Percentiles rank a stretch among this genome's conserved stretches.
phyloP scores from a whole-genome alignment of 2,888 invertebrate species.

The Brachynemurus nebulosus region DNA sequence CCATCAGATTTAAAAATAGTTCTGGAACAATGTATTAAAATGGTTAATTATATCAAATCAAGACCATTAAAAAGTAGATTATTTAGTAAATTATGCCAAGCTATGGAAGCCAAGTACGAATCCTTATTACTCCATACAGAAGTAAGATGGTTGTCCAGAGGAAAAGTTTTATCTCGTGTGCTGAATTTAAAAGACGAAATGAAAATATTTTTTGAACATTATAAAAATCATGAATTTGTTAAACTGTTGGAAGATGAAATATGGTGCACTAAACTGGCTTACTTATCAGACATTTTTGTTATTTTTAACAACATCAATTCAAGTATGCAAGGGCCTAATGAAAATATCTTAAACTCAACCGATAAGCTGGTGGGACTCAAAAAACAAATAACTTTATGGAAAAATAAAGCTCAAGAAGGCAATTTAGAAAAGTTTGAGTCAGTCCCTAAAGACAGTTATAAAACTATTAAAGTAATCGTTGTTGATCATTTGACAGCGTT shows the following conservation, averaged over 20 bases:
- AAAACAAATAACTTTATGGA: conserved; percentile 16
- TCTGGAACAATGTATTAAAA: conserved; percentile 18
- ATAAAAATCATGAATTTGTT: conserved; percentile 15
- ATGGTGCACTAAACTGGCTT: conserved; percentile 5
- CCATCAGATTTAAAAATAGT: conserved; percentile 18
- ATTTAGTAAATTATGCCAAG: conserved; percentile 17
- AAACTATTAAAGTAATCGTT: conserved; percentile 14
- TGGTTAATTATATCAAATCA: conserved; percentile 20
- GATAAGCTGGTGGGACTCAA: conserved; percentile 14
- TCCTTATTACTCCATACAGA: conserved; percentile 19
- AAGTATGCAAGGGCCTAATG: conserved; percentile 13
- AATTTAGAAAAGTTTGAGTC: conserved; percentile 14
- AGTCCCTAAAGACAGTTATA: conserved; percentile 13
- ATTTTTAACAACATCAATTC: conserved; percentile 15
- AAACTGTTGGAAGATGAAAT: conserved; percentile 14
- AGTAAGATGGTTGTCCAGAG: conserved; percentile 19
- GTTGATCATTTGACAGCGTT: conserved; percentile 12
- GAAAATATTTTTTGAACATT: conserved; percentile 14
- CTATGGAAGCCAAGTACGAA: conserved; percentile 19
- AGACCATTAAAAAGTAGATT: conserved; percentile 18
- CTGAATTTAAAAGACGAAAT: conserved; percentile 13
- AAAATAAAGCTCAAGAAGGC: conserved; percentile 13
- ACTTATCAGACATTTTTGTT: conserved; percentile 12
- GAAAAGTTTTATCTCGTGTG: conserved; percentile 17
- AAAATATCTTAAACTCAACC: conserved; percentile 15